Evolutionary conservation across 2,888 invertebrate species (phyloP).

Genomic region (Elmis aenea): DNA sequence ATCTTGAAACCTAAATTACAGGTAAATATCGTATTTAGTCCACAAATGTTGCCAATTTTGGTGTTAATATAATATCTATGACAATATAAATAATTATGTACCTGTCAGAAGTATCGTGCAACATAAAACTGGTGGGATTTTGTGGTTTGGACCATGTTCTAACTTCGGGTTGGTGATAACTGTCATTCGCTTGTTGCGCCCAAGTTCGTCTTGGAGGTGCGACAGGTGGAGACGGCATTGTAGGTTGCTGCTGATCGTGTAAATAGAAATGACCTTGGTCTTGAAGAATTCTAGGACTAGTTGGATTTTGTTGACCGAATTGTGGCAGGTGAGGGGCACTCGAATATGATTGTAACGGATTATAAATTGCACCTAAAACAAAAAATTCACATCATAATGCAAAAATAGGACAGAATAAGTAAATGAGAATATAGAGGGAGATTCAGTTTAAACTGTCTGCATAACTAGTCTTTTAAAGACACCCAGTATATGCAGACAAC

Average conservation of each 20-base stretch:
- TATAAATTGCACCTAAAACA: slow-evolving; percentile 30
- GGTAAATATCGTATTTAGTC: too few species aligned
- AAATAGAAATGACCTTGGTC: slow-evolving; percentile 67
- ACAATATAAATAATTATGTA: too few species aligned
- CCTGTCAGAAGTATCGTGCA: slow-evolving; percentile 53
- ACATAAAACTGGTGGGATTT: slow-evolving; percentile 55
- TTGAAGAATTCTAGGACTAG: slow-evolving; percentile 23
- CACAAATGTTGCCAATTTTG: too few species aligned
- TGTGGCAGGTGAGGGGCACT: slow-evolving; percentile 50
- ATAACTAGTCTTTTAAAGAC: too few species aligned
- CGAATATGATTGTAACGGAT: slow-evolving; percentile 40
- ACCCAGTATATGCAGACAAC: too few species aligned
- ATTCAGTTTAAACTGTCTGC: too few species aligned
- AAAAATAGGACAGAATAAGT: too few species aligned
- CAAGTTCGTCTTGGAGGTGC: slow-evolving; percentile 61
- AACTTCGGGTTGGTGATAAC: slow-evolving; percentile 37
- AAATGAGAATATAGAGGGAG: too few species aligned
- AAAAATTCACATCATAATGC: too few species aligned
- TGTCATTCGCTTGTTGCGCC: slow-evolving; percentile 53
- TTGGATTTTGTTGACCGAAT: slow-evolving; percentile 48
- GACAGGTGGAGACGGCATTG: slow-evolving; percentile 46
- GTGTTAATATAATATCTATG: too few species aligned
- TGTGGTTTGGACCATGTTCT: slow-evolving; percentile 43
- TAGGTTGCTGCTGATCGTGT: slow-evolving; percentile 59
- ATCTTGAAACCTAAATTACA: slow-evolving; percentile 32